Conservation (phyloP, 2,113 vertebrate species). For the Scortum barcoo region DNA sequence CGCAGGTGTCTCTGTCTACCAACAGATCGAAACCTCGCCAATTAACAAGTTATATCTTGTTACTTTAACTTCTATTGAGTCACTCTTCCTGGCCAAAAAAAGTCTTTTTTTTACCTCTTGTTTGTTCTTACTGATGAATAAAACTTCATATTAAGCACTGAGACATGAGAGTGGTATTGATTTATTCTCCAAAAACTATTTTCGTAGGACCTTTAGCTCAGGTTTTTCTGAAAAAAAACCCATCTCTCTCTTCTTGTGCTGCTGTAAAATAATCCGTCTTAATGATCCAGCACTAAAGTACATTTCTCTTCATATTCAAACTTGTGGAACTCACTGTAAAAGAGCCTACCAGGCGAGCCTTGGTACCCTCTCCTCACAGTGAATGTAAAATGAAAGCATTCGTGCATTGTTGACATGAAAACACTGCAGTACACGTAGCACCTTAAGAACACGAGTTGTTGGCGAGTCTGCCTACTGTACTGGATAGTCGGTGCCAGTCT, state of each 20-base stretch:
- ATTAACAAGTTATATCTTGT: not conserved
- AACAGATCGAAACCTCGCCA: not conserved
- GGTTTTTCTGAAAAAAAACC: not conserved
- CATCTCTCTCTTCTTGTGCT: too few relatives aligned
- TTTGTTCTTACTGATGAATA: too few relatives aligned
- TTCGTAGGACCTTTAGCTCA: too few relatives aligned
- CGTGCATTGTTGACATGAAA: not conserved
- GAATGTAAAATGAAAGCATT: slow-evolving; percentile 12
- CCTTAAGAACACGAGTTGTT: slow-evolving; percentile 10
- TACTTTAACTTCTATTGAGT: not conserved
- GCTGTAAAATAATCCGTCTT: not conserved
- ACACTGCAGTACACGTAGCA: not conserved
- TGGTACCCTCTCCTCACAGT: not conserved
- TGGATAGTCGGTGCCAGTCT: slow-evolving; percentile 12
- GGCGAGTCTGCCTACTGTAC: slow-evolving; percentile 6
- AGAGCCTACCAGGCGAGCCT: not conserved
- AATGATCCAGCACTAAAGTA: not conserved
- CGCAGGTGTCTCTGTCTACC: not conserved
- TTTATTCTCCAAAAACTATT: not conserved
- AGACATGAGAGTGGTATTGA: not conserved
- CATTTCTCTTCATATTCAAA: not conserved
- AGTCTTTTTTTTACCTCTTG: too few relatives aligned
- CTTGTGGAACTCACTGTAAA: not conserved
- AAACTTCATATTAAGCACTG: not conserved
- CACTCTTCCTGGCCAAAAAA: not conserved